phyloP scores from a whole-genome alignment of 2,113 vertebrate genomes.

The Misgurnus mizolepis region DNA sequence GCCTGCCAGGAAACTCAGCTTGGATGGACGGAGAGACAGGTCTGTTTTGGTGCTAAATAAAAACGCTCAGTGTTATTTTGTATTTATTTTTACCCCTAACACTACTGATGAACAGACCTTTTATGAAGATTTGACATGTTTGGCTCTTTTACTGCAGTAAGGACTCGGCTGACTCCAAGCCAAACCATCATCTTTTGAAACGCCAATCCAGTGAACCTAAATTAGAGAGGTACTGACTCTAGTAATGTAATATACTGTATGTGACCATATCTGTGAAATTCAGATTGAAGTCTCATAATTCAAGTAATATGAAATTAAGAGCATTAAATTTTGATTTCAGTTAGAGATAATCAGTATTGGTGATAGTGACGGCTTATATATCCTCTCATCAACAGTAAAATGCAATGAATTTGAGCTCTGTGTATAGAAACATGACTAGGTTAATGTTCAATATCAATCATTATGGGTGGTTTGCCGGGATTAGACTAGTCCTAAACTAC shows the following conservation, averaged over 20 bases:
- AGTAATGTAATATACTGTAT: not conserved
- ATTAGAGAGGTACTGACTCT: conserved; percentile 68
- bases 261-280: no score
- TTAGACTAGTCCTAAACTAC: no score
- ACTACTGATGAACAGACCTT: not conserved
- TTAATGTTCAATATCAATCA: no score
- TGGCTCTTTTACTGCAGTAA: conserved; percentile 62
- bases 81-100: not conserved
- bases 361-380: no score
- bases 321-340: no score
- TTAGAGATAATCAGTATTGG: no score
- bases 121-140: not conserved
- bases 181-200: conserved; percentile 55
- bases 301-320: no score
- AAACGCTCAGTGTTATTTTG: not conserved
- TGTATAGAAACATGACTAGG: no score
- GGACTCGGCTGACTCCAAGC: conserved; percentile 69
- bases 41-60: conserved; percentile 54
- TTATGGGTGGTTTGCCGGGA: no score
- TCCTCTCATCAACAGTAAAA: no score
- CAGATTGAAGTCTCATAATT: no score
- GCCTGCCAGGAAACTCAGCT: conserved; percentile 60
- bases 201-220: conserved; percentile 58
- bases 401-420: no score
- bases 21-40: conserved; percentile 72